Evolutionary conservation across 2,888 invertebrate genomes (phyloP).

Genomic region (Drosophila paramelanica): DNA sequence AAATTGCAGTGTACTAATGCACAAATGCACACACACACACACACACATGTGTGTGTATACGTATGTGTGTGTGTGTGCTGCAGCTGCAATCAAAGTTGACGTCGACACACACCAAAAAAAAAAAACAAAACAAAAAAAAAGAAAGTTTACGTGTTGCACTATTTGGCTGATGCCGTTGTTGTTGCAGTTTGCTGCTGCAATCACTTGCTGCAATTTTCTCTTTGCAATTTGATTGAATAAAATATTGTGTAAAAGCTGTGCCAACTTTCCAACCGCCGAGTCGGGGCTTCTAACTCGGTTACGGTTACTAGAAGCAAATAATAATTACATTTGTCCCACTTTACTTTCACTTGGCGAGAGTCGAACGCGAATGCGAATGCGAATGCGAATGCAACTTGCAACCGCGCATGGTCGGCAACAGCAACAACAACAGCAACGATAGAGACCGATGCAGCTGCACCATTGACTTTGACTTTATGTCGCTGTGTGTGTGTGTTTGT

Average conservation of each 20-base stretch:
- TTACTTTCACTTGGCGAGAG: constrained; percentile 82
- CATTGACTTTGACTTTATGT: constrained; percentile 64
- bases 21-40: constrained; percentile 4
- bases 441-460: constrained; percentile 25
- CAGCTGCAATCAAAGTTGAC: constrained; percentile 54
- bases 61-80: constrained; percentile 29
- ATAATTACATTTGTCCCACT: constrained; percentile 84
- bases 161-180: constrained; percentile 48
- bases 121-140: constrained; percentile 49
- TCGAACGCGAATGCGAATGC: constrained; percentile 24
- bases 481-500: constrained; percentile 16
- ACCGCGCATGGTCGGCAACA: constrained; percentile 25
- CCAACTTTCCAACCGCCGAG: constrained; percentile 71
- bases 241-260: constrained; percentile 81
- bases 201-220: constrained; percentile 80
- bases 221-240: constrained; percentile 80
- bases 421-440: constrained; percentile 8
- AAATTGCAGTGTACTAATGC: constrained; percentile 8
- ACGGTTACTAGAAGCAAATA: constrained; percentile 82
- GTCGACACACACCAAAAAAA: constrained; percentile 52
- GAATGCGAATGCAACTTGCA: constrained; percentile 47
- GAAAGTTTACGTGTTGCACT: constrained; percentile 75
- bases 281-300: constrained; percentile 73
- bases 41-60: background rate
- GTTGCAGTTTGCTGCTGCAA: constrained; percentile 39